These are phyloP conservation scores for Myotis davidii DNA, from an alignment of 2,113 vertebrate genomes.

Conservation along the genomic window DNA sequence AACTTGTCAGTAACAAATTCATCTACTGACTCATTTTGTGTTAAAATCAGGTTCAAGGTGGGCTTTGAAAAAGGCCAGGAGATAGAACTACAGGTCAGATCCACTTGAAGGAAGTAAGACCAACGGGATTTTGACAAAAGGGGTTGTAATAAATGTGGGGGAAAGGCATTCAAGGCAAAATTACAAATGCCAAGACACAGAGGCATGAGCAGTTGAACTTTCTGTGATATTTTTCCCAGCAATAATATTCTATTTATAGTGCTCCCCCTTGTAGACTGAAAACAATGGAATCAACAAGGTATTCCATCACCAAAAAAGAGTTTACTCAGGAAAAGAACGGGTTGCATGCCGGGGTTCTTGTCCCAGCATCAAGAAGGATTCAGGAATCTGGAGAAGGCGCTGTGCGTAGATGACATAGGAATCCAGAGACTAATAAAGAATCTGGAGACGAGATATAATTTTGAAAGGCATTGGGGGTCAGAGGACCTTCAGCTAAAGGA, in stretches of 20 bases:
- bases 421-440: no score
- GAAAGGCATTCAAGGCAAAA: neutral
- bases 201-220: neutral
- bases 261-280: neutral
- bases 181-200: neutral
- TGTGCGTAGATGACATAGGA: no score
- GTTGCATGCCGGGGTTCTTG: no score
- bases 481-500: no score
- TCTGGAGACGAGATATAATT: no score
- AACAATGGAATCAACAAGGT: neutral
- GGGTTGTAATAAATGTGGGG: neutral
- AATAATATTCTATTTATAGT: neutral
- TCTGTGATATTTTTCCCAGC: neutral
- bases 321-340: neutral
- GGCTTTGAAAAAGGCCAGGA: constrained; percentile 10
- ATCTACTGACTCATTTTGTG: neutral
- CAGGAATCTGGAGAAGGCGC: no score
- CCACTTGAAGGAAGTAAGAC: neutral
- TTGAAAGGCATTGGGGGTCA: no score
- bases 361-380: no score
- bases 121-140: neutral
- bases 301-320: neutral
- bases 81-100: neutral
- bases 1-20: neutral
- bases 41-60: neutral